Evolutionary conservation across 2,888 invertebrate species (phyloP).

Genomic region (Patella caerulea): DNA sequence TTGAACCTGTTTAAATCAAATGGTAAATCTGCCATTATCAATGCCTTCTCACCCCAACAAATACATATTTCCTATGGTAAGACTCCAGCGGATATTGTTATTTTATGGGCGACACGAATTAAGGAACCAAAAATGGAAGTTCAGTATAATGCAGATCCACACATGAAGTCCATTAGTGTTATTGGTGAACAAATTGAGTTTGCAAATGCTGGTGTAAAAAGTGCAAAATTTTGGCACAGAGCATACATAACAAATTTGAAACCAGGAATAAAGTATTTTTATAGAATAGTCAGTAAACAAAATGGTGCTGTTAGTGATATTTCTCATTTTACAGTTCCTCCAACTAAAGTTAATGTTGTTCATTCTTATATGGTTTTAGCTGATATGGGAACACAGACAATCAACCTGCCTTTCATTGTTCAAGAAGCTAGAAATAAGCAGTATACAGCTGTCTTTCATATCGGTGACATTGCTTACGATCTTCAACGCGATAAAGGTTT

Average conservation of each 20-base stretch:
- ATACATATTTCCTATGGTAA: constrained; percentile 58
- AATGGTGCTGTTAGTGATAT: constrained; percentile 48
- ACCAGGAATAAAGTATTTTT: constrained; percentile 51
- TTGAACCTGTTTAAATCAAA: neutral
- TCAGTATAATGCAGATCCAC: constrained; percentile 46
- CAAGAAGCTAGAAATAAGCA: constrained; percentile 52
- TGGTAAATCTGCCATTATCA: neutral
- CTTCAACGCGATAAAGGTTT: constrained; percentile 58
- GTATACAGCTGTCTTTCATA: constrained; percentile 60
- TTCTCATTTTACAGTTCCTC: constrained; percentile 62
- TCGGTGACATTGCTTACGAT: constrained; percentile 68
- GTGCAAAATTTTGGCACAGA: constrained; percentile 53
- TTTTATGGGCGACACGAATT: constrained; percentile 55
- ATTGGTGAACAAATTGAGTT: constrained; percentile 43
- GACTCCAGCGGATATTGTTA: constrained; percentile 42
- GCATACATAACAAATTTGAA: constrained; percentile 46
- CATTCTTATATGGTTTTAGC: constrained; percentile 65
- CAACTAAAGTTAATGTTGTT: constrained; percentile 45
- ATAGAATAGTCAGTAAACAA: constrained; percentile 42
- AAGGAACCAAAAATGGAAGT: constrained; percentile 44
- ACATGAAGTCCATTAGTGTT: constrained; percentile 30
- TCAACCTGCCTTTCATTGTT: constrained; percentile 49
- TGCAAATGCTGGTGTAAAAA: constrained; percentile 44
- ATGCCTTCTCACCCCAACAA: constrained; percentile 43
- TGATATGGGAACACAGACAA: constrained; percentile 61